A percentile compares a stretch with the other conserved stretches of the same genome.
Conservation (phyloP, 2,888 invertebrate species). For the Allygus modestus region DNA sequence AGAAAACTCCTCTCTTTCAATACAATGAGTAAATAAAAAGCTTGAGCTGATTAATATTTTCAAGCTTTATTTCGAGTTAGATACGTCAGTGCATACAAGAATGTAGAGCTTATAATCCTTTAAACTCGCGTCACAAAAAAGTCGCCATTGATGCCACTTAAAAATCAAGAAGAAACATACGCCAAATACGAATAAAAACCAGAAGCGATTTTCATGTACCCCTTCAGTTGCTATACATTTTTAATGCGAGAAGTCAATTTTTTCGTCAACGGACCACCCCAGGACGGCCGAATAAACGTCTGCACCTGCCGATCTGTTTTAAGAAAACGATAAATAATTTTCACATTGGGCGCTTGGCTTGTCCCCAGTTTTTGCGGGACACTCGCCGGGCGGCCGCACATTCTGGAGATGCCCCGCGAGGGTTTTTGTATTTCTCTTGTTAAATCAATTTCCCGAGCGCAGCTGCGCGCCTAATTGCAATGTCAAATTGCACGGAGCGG, state of each 20-base stretch:
- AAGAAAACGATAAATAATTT: slow-evolving; percentile 34
- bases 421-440: neutral
- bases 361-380: neutral
- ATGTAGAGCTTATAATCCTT: no score
- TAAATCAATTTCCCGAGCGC: slow-evolving; percentile 17
- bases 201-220: neutral
- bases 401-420: slow-evolving; percentile 8
- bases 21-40: no score
- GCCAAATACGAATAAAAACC: neutral
- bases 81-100: no score
- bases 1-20: no score
- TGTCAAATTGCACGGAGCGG: slow-evolving; percentile 18
- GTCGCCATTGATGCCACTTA: neutral
- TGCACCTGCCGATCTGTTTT: slow-evolving; percentile 4
- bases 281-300: neutral
- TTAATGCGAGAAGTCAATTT: neutral
- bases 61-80: no score
- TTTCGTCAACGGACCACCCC: neutral
- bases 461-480: slow-evolving; percentile 35
- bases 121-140: no score
- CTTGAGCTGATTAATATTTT: no score
- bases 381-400: neutral
- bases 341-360: neutral
- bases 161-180: neutral
- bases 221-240: neutral